Percentiles rank a stretch among this genome's conserved stretches.
These are phyloP conservation scores for Leiothrix lutea DNA, from an alignment of 2,113 vertebrate genomes.

Conservation along the genomic window DNA sequence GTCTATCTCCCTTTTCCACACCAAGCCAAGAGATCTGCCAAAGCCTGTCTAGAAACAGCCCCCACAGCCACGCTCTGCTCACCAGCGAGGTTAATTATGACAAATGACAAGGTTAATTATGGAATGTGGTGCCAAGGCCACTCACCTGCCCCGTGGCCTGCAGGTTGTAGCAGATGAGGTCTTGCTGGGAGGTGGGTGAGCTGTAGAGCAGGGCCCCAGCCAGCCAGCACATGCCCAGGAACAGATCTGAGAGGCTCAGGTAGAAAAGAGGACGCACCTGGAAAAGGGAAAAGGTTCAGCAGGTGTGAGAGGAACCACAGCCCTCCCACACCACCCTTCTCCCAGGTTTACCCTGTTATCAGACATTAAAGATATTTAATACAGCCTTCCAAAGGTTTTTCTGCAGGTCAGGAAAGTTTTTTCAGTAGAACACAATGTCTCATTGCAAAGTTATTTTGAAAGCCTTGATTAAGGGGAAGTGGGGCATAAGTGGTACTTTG, in stretches of 20 bases:
- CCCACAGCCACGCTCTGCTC: fast-evolving
- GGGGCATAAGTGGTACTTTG: not conserved
- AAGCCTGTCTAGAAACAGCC: not conserved
- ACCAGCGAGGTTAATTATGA: fast-evolving
- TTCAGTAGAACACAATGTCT: not conserved
- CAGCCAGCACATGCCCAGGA: constrained; percentile 86
- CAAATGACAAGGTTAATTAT: not conserved
- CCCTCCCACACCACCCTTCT: not conserved
- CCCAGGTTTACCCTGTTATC: fast-evolving
- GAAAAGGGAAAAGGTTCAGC: not conserved
- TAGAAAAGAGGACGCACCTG: constrained; percentile 84
- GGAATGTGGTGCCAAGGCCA: not conserved
- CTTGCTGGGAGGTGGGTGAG: constrained; percentile 33
- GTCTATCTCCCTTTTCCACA: not conserved
- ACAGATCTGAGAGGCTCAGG: constrained; percentile 83
- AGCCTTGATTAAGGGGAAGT: not conserved
- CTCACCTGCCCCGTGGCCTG: constrained; percentile 83
- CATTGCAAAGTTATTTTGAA: not conserved
- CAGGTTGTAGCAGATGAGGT: constrained; percentile 82
- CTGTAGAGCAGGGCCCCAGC: constrained; percentile 76
- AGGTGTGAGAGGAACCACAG: not conserved
- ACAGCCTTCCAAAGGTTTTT: not conserved
- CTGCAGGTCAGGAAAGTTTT: not conserved
- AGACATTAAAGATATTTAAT: not conserved
- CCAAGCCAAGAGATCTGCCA: not conserved